These are phyloP conservation scores for Corella eumyota DNA, from an alignment of 23 tunicate genomes.

Conservation along the genomic window DNA sequence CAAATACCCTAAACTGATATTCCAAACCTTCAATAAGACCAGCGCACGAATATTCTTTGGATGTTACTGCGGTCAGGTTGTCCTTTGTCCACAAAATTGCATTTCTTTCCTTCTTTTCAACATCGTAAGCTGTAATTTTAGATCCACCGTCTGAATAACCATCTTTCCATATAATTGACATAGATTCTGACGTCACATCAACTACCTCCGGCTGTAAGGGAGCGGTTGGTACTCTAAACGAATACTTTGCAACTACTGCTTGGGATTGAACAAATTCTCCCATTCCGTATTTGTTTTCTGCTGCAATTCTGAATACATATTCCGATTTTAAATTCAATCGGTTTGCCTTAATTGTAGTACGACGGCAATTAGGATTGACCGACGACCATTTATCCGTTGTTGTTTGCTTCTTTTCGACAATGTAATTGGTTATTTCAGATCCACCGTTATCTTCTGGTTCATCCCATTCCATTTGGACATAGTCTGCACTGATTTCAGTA, in stretches of 20 bases:
- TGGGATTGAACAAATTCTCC: conserved; percentile 24
- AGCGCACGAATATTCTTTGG: conserved; percentile 7
- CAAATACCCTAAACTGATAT: conserved; percentile 39
- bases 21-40: conserved; percentile 38
- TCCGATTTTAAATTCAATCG: conserved; percentile 17
- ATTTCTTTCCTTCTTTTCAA: conserved; percentile 41
- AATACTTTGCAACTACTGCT: conserved; percentile 18
- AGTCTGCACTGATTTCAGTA: conserved; percentile 3
- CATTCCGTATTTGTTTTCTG: conserved; percentile 50
- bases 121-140: conserved; percentile 25
- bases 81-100: conserved; percentile 43
- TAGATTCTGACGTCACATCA: conserved; percentile 13
- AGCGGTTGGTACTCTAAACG: conserved; percentile 26
- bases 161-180: conserved; percentile 27
- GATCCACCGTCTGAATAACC: conserved; percentile 33
- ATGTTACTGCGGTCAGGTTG: conserved; percentile 1
- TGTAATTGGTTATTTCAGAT: conserved; percentile 25
- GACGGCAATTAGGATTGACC: conserved; percentile 19
- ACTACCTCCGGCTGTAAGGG: conserved; percentile 46
- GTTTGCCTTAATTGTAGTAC: background rate
- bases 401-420: conserved; percentile 31
- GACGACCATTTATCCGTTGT: conserved; percentile 15
- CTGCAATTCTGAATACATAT: conserved; percentile 48
- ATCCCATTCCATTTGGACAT: conserved; percentile 19
- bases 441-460: conserved; percentile 51